A percentile compares a stretch with the other conserved stretches of the same genome.
Conservation (phyloP, 2,113 vertebrate genomes). For the Platysternon megacephalum region DNA sequence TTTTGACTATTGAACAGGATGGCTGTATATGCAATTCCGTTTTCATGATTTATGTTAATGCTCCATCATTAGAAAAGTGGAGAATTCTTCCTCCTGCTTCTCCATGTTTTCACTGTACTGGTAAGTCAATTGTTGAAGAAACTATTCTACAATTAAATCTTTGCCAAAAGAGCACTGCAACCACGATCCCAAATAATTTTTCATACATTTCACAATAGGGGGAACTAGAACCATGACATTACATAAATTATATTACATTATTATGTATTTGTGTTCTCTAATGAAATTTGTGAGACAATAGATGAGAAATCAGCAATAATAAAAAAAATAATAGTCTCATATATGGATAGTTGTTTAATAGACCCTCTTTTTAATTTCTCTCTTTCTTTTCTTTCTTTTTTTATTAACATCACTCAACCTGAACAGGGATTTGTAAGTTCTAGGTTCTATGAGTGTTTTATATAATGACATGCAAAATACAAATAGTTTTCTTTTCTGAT, state of each 20-base stretch:
- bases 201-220: constrained; percentile 35
- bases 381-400: background rate
- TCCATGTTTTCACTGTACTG: background rate
- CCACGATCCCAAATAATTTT: constrained; percentile 15
- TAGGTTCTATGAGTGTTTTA: background rate
- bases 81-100: background rate
- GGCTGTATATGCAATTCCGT: background rate
- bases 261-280: constrained; percentile 9
- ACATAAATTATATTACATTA: background rate
- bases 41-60: background rate
- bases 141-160: background rate
- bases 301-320: constrained; percentile 33
- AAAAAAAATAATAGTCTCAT: constrained; percentile 5
- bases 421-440: background rate
- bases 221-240: constrained; percentile 38
- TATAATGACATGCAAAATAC: background rate
- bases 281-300: constrained; percentile 8
- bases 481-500: background rate
- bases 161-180: background rate
- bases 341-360: background rate
- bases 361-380: background rate
- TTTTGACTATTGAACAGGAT: background rate
- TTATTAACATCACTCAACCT: background rate
- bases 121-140: constrained; percentile 17
- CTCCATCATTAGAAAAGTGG: background rate